Evolutionary conservation across 2,797 vertebrate species (phyloP).

Genomic region (Lates japonicus): DNA sequence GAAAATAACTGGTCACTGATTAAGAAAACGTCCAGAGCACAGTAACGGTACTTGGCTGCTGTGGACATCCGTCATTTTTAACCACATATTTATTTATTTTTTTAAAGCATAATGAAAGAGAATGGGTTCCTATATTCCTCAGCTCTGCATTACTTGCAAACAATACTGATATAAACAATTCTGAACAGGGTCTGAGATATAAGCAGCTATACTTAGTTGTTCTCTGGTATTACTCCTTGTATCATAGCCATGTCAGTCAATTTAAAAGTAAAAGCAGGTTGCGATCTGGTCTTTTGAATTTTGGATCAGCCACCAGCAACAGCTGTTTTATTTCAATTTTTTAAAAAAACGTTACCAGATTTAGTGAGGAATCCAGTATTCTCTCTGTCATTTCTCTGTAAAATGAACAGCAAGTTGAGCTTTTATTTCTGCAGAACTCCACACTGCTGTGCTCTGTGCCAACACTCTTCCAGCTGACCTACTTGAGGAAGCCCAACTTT

Average conservation of each 20-base stretch:
- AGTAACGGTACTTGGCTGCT: neutral
- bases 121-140: neutral
- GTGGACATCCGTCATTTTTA: neutral
- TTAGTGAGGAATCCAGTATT: neutral
- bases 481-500: conserved; percentile 17
- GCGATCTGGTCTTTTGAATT: neutral
- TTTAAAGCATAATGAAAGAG: neutral
- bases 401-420: neutral
- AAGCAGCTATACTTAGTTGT: neutral
- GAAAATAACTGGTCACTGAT: neutral
- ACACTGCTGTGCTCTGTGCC: neutral
- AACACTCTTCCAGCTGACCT: conserved; percentile 56
- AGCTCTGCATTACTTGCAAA: neutral
- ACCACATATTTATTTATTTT: neutral
- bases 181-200: no score
- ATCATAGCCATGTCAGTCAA: neutral
- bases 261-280: no score
- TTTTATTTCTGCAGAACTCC: neutral
- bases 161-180: neutral
- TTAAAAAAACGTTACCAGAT: neutral
- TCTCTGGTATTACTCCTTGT: no score
- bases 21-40: neutral
- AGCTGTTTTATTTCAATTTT: neutral
- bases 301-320: neutral
- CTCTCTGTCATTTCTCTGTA: neutral